Evolutionary conservation across 2,113 vertebrate genomes (phyloP), one percentile per base, ranked within the genome.

Genomic region (Harpagus bidentatus): DNA sequence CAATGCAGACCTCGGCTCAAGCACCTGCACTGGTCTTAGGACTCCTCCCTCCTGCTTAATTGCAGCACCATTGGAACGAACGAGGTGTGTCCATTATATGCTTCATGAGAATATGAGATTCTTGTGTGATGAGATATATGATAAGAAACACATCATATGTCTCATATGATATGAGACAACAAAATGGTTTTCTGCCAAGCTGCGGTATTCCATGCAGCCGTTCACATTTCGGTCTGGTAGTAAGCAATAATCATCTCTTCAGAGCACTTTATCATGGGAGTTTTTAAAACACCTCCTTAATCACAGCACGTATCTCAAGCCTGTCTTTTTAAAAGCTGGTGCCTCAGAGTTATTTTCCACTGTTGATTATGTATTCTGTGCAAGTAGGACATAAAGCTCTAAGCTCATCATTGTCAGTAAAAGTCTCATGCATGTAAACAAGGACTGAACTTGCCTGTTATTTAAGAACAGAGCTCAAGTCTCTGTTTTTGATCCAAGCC

Each of bases 391-490:
- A 36, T 26, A 93, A 83, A 87, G 58, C 74, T 83, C 53, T n/a
- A 94, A 93, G 76, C 90, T 93, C 80, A 90, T 92, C 72, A 65
- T 88, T 88, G 74, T 88, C 93, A 93, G 77, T 74, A 81, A 84
- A 96, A 96, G 72, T 83, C 80, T 86, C 86, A 47, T 66, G 79
- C 86, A 82, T 74, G 72, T 95, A 95, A 97, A 96, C 95, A 94
- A 93, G 69, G 50, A 32, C 85, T 92, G 92, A 92, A 95, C 86
- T 88, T 86, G 77, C 63, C 88, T 94, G 42, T 90, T 93, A 79
- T 42, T 92, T 97, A 81, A 93, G 82, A 88, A 84, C 17, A 87
- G 53, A 90, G 32, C 82, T 95, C 77, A 92, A 81, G 69, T 65
- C 63, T 78, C 67, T 47, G 74, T 62, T 72, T 91, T 91, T 84